A percentile compares a stretch with the other conserved stretches of the same genome.
Conservation (phyloP, 2,797 vertebrate species). For the Tangara arthus region DNA sequence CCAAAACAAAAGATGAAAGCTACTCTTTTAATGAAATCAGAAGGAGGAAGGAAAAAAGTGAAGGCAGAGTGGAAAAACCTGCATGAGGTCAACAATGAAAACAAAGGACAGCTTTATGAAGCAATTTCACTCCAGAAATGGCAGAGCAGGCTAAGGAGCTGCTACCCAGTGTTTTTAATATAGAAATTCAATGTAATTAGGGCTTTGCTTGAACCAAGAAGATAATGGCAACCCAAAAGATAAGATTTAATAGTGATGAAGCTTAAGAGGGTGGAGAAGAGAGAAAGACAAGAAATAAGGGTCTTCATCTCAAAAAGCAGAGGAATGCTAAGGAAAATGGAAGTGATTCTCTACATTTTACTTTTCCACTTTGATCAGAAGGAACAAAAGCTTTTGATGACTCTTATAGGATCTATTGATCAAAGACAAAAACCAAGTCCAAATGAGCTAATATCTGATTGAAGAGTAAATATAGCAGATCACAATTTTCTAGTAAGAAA, state of each 20-base stretch:
- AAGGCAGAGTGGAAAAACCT: constrained; percentile 28
- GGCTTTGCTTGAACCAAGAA: neutral
- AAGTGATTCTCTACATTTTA: neutral
- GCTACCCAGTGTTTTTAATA: neutral
- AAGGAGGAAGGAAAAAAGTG: neutral
- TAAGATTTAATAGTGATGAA: neutral
- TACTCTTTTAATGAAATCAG: constrained; percentile 18
- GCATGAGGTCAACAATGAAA: constrained; percentile 44
- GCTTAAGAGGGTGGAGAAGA: neutral
- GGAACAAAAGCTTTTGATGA: neutral
- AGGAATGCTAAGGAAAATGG: neutral
- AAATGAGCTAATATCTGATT: neutral
- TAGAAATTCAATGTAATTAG: neutral
- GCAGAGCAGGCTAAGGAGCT: neutral
- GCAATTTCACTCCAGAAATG: neutral
- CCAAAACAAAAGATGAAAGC: neutral
- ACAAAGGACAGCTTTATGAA: constrained; percentile 65
- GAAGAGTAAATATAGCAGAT: neutral
- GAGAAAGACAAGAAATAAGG: neutral
- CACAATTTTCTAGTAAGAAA: neutral
- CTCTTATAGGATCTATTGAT: neutral
- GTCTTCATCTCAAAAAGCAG: neutral
- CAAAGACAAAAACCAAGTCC: neutral
- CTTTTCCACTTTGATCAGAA: neutral
- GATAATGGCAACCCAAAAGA: neutral